Evolutionary conservation across 2,888 invertebrate genomes (phyloP).

Genomic region (Acleris cristana): DNA sequence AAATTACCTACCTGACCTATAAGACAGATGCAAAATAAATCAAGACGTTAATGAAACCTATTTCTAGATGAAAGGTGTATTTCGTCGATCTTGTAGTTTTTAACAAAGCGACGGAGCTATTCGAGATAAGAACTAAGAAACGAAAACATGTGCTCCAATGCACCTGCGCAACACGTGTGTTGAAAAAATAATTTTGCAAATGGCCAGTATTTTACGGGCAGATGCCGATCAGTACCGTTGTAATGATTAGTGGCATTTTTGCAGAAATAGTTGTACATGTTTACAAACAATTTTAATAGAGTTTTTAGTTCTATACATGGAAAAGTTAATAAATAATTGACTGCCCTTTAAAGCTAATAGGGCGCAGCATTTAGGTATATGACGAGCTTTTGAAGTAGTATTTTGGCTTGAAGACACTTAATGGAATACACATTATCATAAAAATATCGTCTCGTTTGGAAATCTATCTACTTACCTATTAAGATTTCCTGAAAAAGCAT

Average conservation of each 20-base stretch:
- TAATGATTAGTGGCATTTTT: not conserved
- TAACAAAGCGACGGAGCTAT: not conserved
- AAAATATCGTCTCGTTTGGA: too few species aligned
- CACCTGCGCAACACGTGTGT: constrained; percentile 34
- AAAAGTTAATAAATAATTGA: too few species aligned
- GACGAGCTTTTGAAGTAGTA: too few species aligned
- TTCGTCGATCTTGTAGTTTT: not conserved
- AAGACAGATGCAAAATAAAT: not conserved
- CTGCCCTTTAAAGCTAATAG: too few species aligned
- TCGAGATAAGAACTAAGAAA: constrained; percentile 20
- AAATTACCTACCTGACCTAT: too few species aligned
- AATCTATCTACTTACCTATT: too few species aligned
- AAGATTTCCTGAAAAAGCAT: too few species aligned
- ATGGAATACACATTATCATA: too few species aligned
- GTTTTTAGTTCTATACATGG: too few species aligned
- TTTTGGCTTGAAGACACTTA: too few species aligned
- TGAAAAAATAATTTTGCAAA: constrained; percentile 30
- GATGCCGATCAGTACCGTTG: constrained; percentile 9
- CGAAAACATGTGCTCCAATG: constrained; percentile 27
- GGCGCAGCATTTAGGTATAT: too few species aligned
- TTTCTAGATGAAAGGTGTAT: not conserved
- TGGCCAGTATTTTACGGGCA: constrained; percentile 13
- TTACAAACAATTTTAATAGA: not conserved
- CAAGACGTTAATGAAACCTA: too few species aligned
- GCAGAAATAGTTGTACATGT: not conserved